Evolutionary conservation across 2,888 invertebrate species (phyloP).

Genomic region (Ischnura elegans): DNA sequence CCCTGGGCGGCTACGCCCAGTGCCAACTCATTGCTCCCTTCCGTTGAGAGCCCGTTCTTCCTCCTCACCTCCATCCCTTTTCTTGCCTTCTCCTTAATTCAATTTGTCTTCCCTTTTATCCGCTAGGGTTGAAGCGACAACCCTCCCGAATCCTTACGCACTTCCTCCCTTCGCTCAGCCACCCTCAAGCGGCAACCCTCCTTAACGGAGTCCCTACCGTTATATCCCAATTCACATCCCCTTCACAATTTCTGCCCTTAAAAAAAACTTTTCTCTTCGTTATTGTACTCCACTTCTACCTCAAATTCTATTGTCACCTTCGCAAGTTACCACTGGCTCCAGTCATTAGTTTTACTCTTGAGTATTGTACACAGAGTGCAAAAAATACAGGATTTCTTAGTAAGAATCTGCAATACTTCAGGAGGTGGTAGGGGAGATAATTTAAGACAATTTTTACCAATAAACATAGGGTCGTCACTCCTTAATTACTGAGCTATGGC

Average conservation of each 20-base stretch:
- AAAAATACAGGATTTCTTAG: too few species aligned
- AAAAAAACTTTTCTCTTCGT: background rate
- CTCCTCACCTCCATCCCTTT: background rate
- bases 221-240: background rate
- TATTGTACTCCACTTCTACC: background rate
- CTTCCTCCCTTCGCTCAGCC: too few species aligned
- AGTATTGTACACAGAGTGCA: too few species aligned
- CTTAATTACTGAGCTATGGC: too few species aligned
- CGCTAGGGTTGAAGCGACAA: background rate
- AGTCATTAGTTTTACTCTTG: too few species aligned
- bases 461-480: too few species aligned
- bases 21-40: too few species aligned
- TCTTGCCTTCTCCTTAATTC: constrained; percentile 46
- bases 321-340: too few species aligned
- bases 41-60: background rate
- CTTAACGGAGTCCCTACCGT: background rate
- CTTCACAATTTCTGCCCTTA: background rate
- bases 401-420: too few species aligned
- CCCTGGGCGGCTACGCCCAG: background rate
- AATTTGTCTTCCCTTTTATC: constrained; percentile 45
- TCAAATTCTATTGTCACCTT: too few species aligned
- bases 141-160: background rate
- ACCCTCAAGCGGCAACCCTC: background rate
- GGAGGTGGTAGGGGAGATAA: too few species aligned
- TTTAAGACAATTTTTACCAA: too few species aligned